These are phyloP conservation scores for Sebastes vulpes DNA, from an alignment of 2,797 vertebrate genomes.

Conservation along the genomic window DNA sequence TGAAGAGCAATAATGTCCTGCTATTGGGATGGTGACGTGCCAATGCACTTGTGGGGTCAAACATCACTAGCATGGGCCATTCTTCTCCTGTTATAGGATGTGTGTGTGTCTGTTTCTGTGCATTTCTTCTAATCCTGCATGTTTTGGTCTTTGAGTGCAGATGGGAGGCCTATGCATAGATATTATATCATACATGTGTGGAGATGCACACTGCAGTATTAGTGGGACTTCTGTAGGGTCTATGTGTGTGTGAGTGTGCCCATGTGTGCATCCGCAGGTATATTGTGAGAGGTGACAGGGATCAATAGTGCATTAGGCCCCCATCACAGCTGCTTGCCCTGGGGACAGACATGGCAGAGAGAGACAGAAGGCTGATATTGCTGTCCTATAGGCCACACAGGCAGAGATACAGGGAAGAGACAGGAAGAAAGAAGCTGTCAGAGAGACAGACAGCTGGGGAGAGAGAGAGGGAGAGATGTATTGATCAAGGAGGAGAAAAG, in stretches of 20 bases:
- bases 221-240: not conserved
- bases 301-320: conserved; percentile 85
- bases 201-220: not conserved
- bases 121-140: not conserved
- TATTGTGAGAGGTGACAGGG: conserved; percentile 70
- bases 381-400: conserved; percentile 32
- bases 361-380: conserved; percentile 48
- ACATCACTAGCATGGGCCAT: not conserved
- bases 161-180: not conserved
- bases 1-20: not conserved
- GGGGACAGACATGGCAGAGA: conserved; percentile 53
- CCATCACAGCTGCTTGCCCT: conserved; percentile 79
- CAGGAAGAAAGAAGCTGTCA: conserved; percentile 56
- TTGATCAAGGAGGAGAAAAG: conserved; percentile 42
- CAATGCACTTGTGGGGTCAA: conserved; percentile 2
- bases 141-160: not conserved
- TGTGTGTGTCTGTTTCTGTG: not conserved
- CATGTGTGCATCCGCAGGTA: conserved; percentile 65
- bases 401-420: conserved; percentile 36
- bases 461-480: conserved; percentile 44
- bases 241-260: not conserved
- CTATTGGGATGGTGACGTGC: conserved; percentile 6
- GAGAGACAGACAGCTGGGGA: conserved; percentile 42
- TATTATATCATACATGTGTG: not conserved
- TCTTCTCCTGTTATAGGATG: not conserved